These are phyloP conservation scores for Poecile atricapillus DNA, from an alignment of 2,113 vertebrate species.

Conservation along the genomic window DNA sequence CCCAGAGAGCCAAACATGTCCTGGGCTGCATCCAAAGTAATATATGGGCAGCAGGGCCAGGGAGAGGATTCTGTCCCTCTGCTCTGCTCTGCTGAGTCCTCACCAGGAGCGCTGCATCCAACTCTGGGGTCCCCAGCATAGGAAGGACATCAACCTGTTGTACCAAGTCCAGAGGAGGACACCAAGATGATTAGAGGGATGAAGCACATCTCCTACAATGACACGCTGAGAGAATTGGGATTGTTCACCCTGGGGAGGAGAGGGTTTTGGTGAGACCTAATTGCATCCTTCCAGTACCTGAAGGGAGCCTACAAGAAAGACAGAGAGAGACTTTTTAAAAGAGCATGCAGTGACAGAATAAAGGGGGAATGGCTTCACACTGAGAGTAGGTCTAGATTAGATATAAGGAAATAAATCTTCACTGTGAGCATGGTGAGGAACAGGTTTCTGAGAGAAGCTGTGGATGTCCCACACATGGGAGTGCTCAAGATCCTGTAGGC, in stretches of 20 bases:
- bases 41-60: fast-evolving
- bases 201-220: background rate
- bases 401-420: background rate
- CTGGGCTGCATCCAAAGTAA: background rate
- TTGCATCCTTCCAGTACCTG: background rate
- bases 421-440: background rate
- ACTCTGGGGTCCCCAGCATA: background rate
- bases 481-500: background rate
- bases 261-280: background rate
- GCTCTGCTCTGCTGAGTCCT: background rate
- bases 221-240: background rate
- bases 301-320: background rate
- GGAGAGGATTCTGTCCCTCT: background rate
- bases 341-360: no score
- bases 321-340: background rate
- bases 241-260: background rate
- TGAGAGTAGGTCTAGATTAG: background rate
- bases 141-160: background rate
- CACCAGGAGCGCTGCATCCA: background rate
- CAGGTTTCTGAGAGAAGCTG: background rate
- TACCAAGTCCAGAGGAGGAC: background rate
- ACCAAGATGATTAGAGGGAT: background rate
- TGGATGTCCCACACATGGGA: background rate
- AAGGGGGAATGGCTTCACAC: background rate
- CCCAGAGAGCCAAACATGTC: fast-evolving